Evolutionary conservation across 2,113 vertebrate species (phyloP), one percentile per base, ranked within the genome.

Genomic region (Chaetops frenatus): DNA sequence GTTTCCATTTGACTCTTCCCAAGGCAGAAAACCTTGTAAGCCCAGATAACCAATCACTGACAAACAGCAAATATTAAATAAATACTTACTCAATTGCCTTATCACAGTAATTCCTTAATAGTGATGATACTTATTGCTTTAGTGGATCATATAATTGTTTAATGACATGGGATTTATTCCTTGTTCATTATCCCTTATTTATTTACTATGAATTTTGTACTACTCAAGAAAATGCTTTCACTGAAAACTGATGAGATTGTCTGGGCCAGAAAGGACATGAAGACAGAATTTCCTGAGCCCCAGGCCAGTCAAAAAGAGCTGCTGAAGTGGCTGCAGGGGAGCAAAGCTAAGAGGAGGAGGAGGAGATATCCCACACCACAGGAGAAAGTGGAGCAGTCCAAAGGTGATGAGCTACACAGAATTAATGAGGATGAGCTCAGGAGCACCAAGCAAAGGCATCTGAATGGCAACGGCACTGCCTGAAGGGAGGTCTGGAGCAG

Each of bases 31-130:
- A 71, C 51, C 44, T 71, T 1, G 0, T 62, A 62, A 66, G 5
- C 19, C 21, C 21, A 70, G 64, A 72, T 25, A 87, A 74, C 21
- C 15, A 62, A 54, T 53, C 57, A 79, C 0, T 44, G 47, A 31
- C 50, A 70, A 84, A 42, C 8, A 61, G 18, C 15, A 91, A 90
- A 71, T 50, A 79, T 33, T 54, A 83, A 85, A 51, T 56, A 88
- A 93, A 90, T 69, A 62, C 48, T 77, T 48, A 38, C 11, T 54
- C 2, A 4, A 22, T 67, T 91, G 65, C 48, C 60, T 92, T 91
- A 71, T 71, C 81, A 65, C 22, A 79, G 28, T 67, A 67, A 78
- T 81, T 88, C 56, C 56, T 89, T 88, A 60, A 64, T 27, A 88
- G 53, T 10, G 27, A 67, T 48, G 27, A 53, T 66, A 80, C 42